These are phyloP conservation scores for Oreohelix idahoensis DNA, from an alignment of 1,140 invertebrate genomes.

Conservation along the genomic window DNA sequence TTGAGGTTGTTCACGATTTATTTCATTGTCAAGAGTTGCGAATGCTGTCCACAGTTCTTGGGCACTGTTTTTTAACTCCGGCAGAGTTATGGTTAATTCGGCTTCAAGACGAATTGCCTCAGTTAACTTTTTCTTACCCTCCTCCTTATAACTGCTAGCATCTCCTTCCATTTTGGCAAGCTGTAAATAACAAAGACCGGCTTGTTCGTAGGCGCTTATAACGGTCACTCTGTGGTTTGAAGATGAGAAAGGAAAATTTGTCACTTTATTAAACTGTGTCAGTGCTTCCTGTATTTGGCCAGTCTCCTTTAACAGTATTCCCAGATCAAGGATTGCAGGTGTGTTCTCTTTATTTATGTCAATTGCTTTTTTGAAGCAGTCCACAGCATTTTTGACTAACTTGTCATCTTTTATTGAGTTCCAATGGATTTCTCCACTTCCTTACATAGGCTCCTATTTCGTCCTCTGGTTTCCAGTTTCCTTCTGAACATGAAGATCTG, in stretches of 20 bases:
- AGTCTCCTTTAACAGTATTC: neutral
- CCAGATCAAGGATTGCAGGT: neutral
- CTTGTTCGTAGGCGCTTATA: neutral
- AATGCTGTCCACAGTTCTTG: neutral
- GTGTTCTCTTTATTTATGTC: neutral
- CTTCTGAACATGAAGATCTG: no score
- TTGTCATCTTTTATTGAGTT: conserved; percentile 2
- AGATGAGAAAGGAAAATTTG: neutral
- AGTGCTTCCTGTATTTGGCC: neutral
- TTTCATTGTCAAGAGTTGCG: neutral
- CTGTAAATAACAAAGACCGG: neutral
- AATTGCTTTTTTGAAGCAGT: neutral
- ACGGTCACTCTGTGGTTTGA: neutral
- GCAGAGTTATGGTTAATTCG: neutral
- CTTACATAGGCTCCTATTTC: no score
- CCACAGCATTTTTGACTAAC: neutral
- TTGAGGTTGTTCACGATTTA: neutral
- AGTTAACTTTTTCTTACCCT: neutral
- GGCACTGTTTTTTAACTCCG: neutral
- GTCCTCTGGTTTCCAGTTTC: no score
- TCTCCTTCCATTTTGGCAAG: neutral
- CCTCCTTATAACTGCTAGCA: neutral
- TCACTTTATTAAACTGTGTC: neutral
- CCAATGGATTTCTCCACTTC: no score
- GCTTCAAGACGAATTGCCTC: neutral